Evolutionary conservation across 2,113 vertebrate genomes (phyloP).

Genomic region (Sialia sialis): DNA sequence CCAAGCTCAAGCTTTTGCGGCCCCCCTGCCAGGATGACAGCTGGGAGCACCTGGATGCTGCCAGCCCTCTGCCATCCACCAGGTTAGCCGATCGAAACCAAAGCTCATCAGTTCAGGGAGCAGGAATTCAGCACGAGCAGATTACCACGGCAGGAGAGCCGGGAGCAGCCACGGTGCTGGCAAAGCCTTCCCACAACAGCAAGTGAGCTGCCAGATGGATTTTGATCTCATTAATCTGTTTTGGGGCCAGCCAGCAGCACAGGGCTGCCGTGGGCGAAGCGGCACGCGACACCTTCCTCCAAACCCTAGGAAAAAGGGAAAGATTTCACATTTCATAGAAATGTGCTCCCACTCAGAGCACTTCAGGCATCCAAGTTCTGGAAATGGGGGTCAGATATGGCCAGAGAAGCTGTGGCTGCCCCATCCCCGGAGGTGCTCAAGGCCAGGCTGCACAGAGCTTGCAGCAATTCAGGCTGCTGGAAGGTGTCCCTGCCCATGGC

Average conservation of each 20-base stretch:
- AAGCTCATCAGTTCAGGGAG: neutral
- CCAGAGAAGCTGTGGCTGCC: neutral
- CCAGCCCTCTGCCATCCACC: neutral
- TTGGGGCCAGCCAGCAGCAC: neutral
- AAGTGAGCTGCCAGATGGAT: conserved; percentile 45
- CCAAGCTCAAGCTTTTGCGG: neutral
- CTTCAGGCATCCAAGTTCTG: neutral
- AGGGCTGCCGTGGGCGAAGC: neutral
- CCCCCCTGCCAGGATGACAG: neutral
- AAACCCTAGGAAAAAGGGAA: neutral
- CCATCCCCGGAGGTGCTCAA: neutral
- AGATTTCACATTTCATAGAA: neutral
- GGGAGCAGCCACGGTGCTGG: neutral
- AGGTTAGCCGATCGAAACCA: neutral
- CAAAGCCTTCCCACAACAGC: neutral
- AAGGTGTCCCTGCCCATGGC: fast-evolving
- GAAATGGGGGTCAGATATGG: fast-evolving
- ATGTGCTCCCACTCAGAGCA: neutral
- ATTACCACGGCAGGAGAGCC: neutral
- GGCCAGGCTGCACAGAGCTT: neutral
- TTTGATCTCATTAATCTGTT: conserved; percentile 33
- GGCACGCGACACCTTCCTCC: fast-evolving
- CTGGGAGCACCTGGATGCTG: neutral
- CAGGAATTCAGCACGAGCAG: neutral
- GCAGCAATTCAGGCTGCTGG: neutral